Evolutionary conservation across 2,797 vertebrate genomes (phyloP).

Genomic region (Thamnophis elegans): DNA sequence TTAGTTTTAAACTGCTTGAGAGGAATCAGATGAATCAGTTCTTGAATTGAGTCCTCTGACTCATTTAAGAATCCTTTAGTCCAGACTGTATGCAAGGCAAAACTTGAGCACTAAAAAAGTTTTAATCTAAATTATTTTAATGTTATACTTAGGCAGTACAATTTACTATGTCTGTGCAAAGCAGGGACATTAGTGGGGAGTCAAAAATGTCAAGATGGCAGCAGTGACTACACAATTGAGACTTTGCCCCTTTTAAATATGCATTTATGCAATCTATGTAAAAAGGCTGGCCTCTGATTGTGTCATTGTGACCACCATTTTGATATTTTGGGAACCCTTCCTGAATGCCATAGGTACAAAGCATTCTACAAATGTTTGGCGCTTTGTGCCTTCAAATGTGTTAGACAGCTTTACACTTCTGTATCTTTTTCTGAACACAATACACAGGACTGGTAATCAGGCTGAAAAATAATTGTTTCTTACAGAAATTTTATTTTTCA

Average conservation of each 20-base stretch:
- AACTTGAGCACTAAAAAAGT: not conserved
- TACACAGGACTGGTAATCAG: constrained; percentile 1
- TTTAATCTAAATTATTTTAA: constrained; percentile 10
- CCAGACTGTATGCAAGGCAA: not conserved
- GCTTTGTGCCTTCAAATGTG: not conserved
- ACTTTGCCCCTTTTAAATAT: not conserved
- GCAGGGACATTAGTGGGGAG: not conserved
- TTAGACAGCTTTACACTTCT: not conserved
- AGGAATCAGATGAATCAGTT: not conserved
- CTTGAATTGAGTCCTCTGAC: not conserved
- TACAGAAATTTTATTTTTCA: not conserved
- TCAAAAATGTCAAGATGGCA: not conserved
- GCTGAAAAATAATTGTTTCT: not conserved
- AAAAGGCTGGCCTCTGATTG: not conserved
- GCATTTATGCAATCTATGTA: not conserved
- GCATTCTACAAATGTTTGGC: not conserved
- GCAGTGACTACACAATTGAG: not conserved
- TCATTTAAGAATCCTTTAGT: not conserved
- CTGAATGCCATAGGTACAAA: not conserved
- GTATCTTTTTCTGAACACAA: not conserved
- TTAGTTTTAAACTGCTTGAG: not conserved
- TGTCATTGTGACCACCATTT: not conserved
- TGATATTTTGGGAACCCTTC: not conserved
- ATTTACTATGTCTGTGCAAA: not conserved
- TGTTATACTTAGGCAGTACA: not conserved